Evolutionary conservation across 2,888 invertebrate genomes (phyloP).

Genomic region (Caenorhabditis sp.): DNA sequence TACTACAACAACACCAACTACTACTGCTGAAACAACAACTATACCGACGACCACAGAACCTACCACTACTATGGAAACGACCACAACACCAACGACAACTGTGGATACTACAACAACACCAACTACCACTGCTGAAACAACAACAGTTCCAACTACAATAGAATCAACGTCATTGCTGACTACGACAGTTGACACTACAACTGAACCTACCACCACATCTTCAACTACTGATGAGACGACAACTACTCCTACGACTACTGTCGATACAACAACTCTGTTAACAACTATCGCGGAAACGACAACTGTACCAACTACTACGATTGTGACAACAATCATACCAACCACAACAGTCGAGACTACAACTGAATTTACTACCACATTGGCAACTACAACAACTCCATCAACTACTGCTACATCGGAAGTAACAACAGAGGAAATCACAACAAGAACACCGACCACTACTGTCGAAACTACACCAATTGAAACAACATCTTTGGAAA

Average conservation of each 20-base stretch:
- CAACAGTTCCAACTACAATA: not conserved
- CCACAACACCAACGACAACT: not conserved
- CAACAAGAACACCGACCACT: not conserved
- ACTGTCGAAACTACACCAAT: slow-evolving; percentile 1
- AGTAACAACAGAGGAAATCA: not conserved
- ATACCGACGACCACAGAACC: not conserved
- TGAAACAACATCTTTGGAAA: slow-evolving; percentile 12
- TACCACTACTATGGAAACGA: not conserved
- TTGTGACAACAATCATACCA: slow-evolving; percentile 16
- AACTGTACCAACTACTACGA: slow-evolving; percentile 22
- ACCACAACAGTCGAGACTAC: slow-evolving; percentile 14
- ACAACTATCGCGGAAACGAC: slow-evolving; percentile 13
- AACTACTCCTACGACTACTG: not conserved
- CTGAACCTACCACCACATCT: slow-evolving; percentile 12
- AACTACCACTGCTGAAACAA: not conserved
- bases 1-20: slow-evolving; percentile 2
- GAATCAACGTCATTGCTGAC: too few relatives aligned
- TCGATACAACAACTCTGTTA: slow-evolving; percentile 6
- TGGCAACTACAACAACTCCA: slow-evolving; percentile 12
- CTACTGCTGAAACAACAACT: not conserved
- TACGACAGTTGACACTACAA: slow-evolving; percentile 12
- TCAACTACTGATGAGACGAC: slow-evolving; percentile 8
- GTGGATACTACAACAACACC: slow-evolving; percentile 3
- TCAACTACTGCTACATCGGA: slow-evolving; percentile 11
- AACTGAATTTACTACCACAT: slow-evolving; percentile 5